Percentiles rank a stretch among this genome's conserved stretches.
phyloP scores from a whole-genome alignment of 2,797 vertebrate genomes.

The Ceryle rudis region DNA sequence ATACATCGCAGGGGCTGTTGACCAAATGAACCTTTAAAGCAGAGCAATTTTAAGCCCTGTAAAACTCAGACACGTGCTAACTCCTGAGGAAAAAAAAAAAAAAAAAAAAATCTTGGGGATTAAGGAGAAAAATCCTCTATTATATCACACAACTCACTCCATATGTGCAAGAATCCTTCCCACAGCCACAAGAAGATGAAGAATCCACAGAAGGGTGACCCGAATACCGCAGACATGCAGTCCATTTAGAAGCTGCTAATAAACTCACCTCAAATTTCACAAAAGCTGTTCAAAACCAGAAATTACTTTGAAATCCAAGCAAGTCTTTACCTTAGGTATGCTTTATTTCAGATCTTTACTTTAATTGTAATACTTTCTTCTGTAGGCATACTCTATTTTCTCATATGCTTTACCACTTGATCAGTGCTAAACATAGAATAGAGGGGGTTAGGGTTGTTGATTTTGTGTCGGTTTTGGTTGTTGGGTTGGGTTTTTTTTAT shows the following conservation, averaged over 20 bases:
- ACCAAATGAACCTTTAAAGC: constrained; percentile 28
- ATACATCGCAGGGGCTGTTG: background rate
- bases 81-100: background rate
- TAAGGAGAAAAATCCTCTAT: background rate
- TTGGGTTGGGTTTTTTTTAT: background rate
- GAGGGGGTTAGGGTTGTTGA: background rate
- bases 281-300: background rate
- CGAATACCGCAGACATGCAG: background rate
- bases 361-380: background rate
- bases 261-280: background rate
- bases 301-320: background rate
- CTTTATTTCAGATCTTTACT: background rate
- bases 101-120: background rate
- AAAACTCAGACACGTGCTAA: background rate
- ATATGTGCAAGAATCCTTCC: background rate
- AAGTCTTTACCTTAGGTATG: background rate
- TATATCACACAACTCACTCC: background rate
- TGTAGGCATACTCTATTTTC: background rate
- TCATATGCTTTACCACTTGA: background rate
- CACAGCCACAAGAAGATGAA: background rate
- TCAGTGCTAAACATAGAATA: background rate
- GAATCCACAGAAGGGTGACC: background rate
- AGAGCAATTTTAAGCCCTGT: constrained; percentile 34
- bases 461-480: background rate
- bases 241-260: background rate